A percentile compares a stretch with the other conserved stretches of the same genome.
phyloP scores from a whole-genome alignment of 2,888 invertebrate species.

The Bimastos eiseni region DNA sequence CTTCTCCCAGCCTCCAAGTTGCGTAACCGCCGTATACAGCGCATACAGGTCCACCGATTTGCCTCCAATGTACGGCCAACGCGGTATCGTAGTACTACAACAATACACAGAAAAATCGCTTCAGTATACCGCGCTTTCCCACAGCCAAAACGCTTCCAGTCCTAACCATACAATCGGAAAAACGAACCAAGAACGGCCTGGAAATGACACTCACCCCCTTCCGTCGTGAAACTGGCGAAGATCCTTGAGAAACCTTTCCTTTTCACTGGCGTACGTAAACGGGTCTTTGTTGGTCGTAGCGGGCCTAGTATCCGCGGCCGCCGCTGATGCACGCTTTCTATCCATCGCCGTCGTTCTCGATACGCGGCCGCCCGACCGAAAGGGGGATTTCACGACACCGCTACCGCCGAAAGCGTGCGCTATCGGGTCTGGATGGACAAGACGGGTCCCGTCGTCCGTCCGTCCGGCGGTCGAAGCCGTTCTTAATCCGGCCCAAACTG shows the following conservation, averaged over 20 bases:
- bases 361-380: background rate
- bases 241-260: conserved; percentile 79
- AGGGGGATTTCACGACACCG: conserved; percentile 1
- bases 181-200: background rate
- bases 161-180: background rate
- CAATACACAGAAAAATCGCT: conserved; percentile 41
- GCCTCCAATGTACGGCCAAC: conserved; percentile 80
- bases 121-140: background rate
- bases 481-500: background rate
- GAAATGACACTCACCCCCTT: conserved; percentile 76
- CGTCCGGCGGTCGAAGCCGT: conserved; percentile 2
- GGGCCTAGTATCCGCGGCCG: conserved; percentile 9
- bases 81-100: conserved; percentile 72
- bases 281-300: conserved; percentile 68
- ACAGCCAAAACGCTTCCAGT: background rate
- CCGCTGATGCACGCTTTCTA: conserved; percentile 27
- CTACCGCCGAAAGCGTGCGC: conserved; percentile 6
- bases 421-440: background rate
- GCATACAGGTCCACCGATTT: conserved; percentile 87
- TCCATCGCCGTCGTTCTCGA: conserved; percentile 14
- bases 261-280: conserved; percentile 77
- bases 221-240: conserved; percentile 87
- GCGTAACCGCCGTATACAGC: conserved; percentile 87
- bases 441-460: background rate
- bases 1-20: conserved; percentile 91